Conservation (phyloP, 2,797 vertebrate species). For the Sebastes jordani region DNA sequence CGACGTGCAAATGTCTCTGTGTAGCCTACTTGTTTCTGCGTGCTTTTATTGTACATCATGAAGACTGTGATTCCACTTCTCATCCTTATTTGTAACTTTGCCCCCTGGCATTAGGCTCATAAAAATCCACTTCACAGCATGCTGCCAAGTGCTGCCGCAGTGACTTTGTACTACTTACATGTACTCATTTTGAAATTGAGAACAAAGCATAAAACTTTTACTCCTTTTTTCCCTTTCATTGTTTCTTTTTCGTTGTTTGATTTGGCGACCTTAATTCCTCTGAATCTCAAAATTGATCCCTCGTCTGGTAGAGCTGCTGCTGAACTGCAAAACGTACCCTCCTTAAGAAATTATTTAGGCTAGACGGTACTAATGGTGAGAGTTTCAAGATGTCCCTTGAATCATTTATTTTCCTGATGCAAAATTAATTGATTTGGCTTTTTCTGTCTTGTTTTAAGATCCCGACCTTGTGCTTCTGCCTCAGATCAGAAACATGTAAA, state of each 20-base stretch:
- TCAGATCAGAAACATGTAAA: slow-evolving; percentile 12
- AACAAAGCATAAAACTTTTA: slow-evolving; percentile 2
- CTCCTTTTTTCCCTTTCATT: background rate
- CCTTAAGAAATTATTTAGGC: slow-evolving; percentile 25
- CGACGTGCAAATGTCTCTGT: background rate
- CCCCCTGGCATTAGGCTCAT: slow-evolving; percentile 1
- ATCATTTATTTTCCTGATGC: slow-evolving; percentile 18
- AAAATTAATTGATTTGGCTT: slow-evolving; percentile 15
- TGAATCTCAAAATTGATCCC: background rate
- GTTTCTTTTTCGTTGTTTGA: background rate
- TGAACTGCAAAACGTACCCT: background rate
- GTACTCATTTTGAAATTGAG: slow-evolving; percentile 1
- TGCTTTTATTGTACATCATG: background rate
- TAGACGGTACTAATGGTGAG: background rate
- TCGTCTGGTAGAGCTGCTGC: background rate
- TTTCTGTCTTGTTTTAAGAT: background rate
- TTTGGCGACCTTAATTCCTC: background rate
- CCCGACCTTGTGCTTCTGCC: background rate
- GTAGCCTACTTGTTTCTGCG: background rate
- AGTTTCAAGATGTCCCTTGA: slow-evolving; percentile 6
- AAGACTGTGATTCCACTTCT: slow-evolving; percentile 8
- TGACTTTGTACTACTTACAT: slow-evolving; percentile 3
- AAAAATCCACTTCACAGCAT: background rate
- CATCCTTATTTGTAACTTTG: background rate
- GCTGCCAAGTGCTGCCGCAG: slow-evolving; percentile 9